Conservation (phyloP, 2,888 invertebrate genomes). For the Agrochola lota region DNA sequence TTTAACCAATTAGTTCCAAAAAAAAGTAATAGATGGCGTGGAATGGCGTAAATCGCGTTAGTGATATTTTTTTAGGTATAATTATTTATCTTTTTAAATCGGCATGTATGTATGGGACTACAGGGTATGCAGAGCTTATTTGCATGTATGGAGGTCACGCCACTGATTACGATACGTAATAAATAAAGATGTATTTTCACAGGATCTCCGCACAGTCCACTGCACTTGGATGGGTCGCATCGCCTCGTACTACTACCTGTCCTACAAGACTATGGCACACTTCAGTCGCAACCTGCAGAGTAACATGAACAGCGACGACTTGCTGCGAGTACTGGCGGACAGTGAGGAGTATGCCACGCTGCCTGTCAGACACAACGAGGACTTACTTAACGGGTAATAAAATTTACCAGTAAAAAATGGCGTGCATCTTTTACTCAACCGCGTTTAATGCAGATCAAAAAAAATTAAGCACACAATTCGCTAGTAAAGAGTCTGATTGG, state of each 20-base stretch:
- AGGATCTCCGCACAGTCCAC: slow-evolving; percentile 90
- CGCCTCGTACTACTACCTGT: slow-evolving; percentile 98
- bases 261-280: slow-evolving; percentile 96
- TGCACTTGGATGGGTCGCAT: slow-evolving; percentile 97
- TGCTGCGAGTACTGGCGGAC: slow-evolving; percentile 95
- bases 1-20: too few relatives aligned
- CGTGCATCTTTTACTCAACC: neutral
- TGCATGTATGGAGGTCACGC: too few relatives aligned
- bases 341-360: slow-evolving; percentile 97
- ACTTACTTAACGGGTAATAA: slow-evolving; percentile 95
- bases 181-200: neutral
- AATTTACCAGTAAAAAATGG: neutral
- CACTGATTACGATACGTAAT: too few relatives aligned
- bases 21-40: too few relatives aligned
- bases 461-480: neutral
- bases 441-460: neutral
- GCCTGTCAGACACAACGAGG: slow-evolving; percentile 99
- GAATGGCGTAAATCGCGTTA: too few relatives aligned
- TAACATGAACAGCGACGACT: slow-evolving; percentile 92
- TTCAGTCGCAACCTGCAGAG: slow-evolving; percentile 93
- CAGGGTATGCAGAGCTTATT: too few relatives aligned
- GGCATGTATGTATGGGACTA: too few relatives aligned
- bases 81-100: too few relatives aligned
- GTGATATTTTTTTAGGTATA: too few relatives aligned
- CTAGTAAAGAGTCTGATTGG: neutral